phyloP scores from a whole-genome alignment of 2,888 invertebrate genomes.

The Odontocerum albicorne region DNA sequence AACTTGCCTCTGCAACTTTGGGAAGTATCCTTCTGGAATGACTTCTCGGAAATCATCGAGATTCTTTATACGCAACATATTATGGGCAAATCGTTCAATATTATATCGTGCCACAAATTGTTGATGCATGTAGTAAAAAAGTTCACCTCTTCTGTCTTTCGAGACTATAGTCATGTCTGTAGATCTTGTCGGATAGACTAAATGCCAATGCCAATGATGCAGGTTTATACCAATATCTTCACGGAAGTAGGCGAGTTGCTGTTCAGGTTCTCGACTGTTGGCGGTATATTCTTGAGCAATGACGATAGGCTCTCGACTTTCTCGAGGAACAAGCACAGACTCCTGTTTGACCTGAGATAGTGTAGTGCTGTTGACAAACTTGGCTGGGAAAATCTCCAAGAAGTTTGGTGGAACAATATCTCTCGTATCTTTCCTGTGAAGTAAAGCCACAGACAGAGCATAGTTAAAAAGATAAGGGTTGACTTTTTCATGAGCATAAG shows the following conservation, averaged over 20 bases:
- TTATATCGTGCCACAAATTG: conserved; percentile 59
- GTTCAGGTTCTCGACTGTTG: conserved; percentile 72
- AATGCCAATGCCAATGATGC: conserved; percentile 92
- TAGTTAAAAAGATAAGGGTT: conserved; percentile 79
- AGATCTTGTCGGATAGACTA: conserved; percentile 76
- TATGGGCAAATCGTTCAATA: conserved; percentile 26
- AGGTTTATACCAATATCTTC: conserved; percentile 85
- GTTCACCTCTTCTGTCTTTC: conserved; percentile 65
- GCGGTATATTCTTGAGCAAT: conserved; percentile 77
- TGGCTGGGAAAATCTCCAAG: conserved; percentile 78
- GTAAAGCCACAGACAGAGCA: conserved; percentile 69
- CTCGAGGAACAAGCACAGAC: conserved; percentile 61
- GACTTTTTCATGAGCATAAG: conserved; percentile 68
- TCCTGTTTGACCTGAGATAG: conserved; percentile 72
- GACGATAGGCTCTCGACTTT: conserved; percentile 55
- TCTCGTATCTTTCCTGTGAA: conserved; percentile 71
- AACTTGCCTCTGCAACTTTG: conserved; percentile 68
- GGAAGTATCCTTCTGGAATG: conserved; percentile 56
- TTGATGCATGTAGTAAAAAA: conserved; percentile 69
- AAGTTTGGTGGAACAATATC: conserved; percentile 71
- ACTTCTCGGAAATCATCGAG: conserved; percentile 27
- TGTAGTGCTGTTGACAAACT: conserved; percentile 75
- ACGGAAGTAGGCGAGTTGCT: conserved; percentile 79
- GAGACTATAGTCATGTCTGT: conserved; percentile 53
- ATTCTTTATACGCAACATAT: conserved; percentile 11